phyloP scores from a whole-genome alignment of 1,140 invertebrate genomes.

The Drosophila tristis region DNA sequence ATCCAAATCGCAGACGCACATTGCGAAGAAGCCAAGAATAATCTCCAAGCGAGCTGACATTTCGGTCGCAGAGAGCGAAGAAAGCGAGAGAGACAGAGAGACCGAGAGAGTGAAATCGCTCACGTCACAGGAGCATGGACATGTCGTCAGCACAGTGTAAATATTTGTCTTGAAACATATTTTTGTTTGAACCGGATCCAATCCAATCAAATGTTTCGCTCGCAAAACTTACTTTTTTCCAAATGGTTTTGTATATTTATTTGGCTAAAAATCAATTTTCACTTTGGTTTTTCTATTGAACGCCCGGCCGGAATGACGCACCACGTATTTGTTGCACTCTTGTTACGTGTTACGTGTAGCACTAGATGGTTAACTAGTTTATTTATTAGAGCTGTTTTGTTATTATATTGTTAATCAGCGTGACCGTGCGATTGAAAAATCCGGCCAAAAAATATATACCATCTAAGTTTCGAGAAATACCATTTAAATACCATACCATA shows the following conservation, averaged over 20 bases:
- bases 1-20: constrained; percentile 5
- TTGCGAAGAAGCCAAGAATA: constrained; percentile 17
- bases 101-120: constrained; percentile 3
- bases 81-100: not conserved
- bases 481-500: too few species aligned
- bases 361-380: too few species aligned
- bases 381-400: too few species aligned
- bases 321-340: constrained; percentile 13
- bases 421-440: too few species aligned
- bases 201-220: constrained; percentile 4
- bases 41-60: not conserved
- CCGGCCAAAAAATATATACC: too few species aligned
- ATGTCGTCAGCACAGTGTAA: not conserved
- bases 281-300: constrained; percentile 1
- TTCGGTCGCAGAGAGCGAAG: not conserved
- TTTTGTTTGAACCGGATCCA: constrained; percentile 7
- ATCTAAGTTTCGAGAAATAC: too few species aligned
- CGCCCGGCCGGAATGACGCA: constrained; percentile 16
- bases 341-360: not conserved
- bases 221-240: constrained; percentile 34
- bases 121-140: constrained; percentile 10
- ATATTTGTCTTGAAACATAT: constrained; percentile 1
- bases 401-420: too few species aligned
- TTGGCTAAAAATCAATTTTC: constrained; percentile 7
- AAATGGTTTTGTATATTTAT: constrained; percentile 5